Conservation (phyloP, 2,113 vertebrate species). For the Amphiprion percula region DNA sequence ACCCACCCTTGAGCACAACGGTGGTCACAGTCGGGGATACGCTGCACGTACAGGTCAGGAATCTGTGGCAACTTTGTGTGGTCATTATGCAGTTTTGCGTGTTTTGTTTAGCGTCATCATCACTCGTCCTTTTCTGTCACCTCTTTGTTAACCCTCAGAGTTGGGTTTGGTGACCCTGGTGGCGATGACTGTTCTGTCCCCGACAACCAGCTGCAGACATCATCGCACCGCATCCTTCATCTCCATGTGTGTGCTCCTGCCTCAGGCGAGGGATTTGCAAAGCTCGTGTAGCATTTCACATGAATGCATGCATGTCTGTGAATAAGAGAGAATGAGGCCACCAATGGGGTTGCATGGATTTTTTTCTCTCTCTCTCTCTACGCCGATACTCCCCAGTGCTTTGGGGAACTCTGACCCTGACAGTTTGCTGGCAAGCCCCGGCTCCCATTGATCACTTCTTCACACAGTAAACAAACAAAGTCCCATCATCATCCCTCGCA, state of each 20-base stretch:
- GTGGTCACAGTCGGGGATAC: not conserved
- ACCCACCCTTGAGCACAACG: slow-evolving; percentile 19
- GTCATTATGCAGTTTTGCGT: slow-evolving; percentile 16
- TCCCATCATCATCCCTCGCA: slow-evolving; percentile 31
- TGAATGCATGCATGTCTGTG: slow-evolving; percentile 36
- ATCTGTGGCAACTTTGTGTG: not conserved
- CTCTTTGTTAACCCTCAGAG: not conserved
- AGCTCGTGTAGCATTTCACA: slow-evolving; percentile 15
- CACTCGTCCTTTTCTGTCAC: slow-evolving; percentile 49
- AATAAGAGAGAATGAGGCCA: slow-evolving; percentile 60
- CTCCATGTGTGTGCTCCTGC: slow-evolving; percentile 17
- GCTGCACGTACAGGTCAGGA: not conserved
- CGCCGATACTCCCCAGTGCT: slow-evolving; percentile 40
- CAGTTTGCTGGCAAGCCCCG: slow-evolving; percentile 32
- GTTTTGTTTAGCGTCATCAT: slow-evolving; percentile 8
- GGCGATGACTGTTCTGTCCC: slow-evolving; percentile 46
- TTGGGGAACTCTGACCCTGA: slow-evolving; percentile 50
- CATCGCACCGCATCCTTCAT: slow-evolving; percentile 6
- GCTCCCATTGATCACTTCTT: slow-evolving; percentile 65
- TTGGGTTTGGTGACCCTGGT: slow-evolving; percentile 3
- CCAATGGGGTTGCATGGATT: slow-evolving; percentile 56
- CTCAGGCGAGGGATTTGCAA: slow-evolving; percentile 28
- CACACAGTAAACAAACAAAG: slow-evolving; percentile 54
- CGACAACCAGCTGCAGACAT: not conserved
- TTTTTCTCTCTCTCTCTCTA: slow-evolving; percentile 8